These are phyloP conservation scores for Anas bahamensis DNA, from an alignment of 2,797 vertebrate species.

Conservation along the genomic window DNA sequence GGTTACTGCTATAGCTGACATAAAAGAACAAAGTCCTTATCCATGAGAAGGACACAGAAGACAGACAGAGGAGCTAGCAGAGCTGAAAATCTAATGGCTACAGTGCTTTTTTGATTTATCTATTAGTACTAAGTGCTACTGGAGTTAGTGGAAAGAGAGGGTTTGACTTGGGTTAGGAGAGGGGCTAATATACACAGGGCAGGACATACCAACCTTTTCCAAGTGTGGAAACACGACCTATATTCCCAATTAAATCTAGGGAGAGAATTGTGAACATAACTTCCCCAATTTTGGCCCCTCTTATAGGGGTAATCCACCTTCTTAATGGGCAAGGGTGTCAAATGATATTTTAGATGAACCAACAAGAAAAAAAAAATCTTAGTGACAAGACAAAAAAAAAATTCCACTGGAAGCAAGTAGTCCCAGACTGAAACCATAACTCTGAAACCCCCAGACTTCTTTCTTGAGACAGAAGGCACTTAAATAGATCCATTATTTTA, in stretches of 20 bases:
- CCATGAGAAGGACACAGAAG: constrained; percentile 77
- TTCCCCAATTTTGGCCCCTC: constrained; percentile 89
- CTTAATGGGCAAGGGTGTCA: constrained; percentile 87
- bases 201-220: constrained; percentile 99
- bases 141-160: constrained; percentile 93
- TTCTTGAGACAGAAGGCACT: constrained; percentile 81
- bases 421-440: constrained; percentile 79
- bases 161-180: constrained; percentile 97
- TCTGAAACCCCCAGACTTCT: constrained; percentile 83
- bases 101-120: constrained; percentile 81
- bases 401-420: constrained; percentile 81
- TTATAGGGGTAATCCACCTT: constrained; percentile 89
- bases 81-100: constrained; percentile 86
- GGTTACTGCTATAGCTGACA: constrained; percentile 74
- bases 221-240: constrained; percentile 99
- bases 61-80: constrained; percentile 83
- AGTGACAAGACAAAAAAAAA: constrained; percentile 78
- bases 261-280: constrained; percentile 99
- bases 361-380: constrained; percentile 81
- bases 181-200: constrained; percentile 99
- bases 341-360: constrained; percentile 85
- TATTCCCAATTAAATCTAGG: constrained; percentile 99
- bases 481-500: constrained; percentile 80
- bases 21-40: constrained; percentile 76
- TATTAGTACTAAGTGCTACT: constrained; percentile 88